Evolutionary conservation across 2,113 vertebrate species (phyloP).

Genomic region (Oryzias javanicus): DNA sequence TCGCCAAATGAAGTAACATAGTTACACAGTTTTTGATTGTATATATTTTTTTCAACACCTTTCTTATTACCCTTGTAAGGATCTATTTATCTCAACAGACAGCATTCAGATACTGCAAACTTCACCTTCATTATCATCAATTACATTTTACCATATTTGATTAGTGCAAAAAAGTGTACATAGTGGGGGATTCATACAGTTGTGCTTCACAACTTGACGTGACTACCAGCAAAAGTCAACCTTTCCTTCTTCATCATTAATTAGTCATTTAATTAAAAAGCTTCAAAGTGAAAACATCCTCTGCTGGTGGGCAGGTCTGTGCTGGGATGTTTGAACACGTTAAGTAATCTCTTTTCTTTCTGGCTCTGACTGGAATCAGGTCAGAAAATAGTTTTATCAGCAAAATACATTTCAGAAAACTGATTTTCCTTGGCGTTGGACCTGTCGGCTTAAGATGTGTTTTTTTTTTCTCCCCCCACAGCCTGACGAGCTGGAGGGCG

Average conservation of each 20-base stretch:
- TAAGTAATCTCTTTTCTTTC: slow-evolving; percentile 15
- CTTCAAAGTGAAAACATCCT: slow-evolving; percentile 49
- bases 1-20: no score
- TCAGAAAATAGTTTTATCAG: no score
- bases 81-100: neutral
- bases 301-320: slow-evolving; percentile 28
- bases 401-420: no score
- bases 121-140: slow-evolving; percentile 8
- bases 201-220: slow-evolving; percentile 37
- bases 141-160: no score
- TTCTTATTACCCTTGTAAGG: no score
- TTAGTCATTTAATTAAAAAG: slow-evolving; percentile 59
- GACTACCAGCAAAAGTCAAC: slow-evolving; percentile 33
- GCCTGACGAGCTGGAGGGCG: slow-evolving; percentile 90
- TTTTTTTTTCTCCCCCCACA: slow-evolving; percentile 49
- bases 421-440: no score
- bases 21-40: no score
- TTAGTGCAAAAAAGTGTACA: slow-evolving; percentile 10
- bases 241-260: slow-evolving; percentile 38
- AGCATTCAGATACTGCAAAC: neutral
- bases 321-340: slow-evolving; percentile 4
- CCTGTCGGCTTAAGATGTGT: neutral
- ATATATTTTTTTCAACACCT: no score
- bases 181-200: neutral
- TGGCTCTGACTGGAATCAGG: no score